Evolutionary conservation across 2,113 vertebrate genomes (phyloP).

Genomic region (Callipepla californica): DNA sequence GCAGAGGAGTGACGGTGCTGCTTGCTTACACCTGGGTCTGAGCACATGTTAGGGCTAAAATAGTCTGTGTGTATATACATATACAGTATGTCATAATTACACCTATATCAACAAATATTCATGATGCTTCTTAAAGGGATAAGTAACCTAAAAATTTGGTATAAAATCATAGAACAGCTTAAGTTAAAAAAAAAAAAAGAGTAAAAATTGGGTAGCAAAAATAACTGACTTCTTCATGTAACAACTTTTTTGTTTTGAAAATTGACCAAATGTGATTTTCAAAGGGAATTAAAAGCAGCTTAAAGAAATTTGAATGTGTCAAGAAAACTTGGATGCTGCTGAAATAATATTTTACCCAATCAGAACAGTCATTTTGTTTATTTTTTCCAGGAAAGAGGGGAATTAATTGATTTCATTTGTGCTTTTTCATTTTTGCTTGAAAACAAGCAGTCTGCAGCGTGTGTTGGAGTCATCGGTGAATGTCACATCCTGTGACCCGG

Average conservation of each 20-base stretch:
- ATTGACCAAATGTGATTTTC: neutral
- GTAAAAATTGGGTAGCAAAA: neutral
- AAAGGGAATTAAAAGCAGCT: neutral
- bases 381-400: neutral
- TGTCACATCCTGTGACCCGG: constrained; percentile 34
- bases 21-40: neutral
- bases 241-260: neutral
- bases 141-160: neutral
- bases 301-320: neutral
- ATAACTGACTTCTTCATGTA: neutral
- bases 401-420: neutral
- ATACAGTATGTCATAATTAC: neutral
- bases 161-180: neutral
- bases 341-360: neutral
- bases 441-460: neutral
- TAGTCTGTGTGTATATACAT: neutral
- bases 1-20: neutral
- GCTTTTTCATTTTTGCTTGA: neutral
- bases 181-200: neutral
- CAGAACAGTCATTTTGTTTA: neutral
- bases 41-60: neutral
- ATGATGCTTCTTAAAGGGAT: neutral
- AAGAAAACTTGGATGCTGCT: neutral
- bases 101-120: neutral
- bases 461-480: neutral